These are phyloP conservation scores for Leptinotarsa peninsularis DNA, from an alignment of 2,888 invertebrate species.

Conservation along the genomic window DNA sequence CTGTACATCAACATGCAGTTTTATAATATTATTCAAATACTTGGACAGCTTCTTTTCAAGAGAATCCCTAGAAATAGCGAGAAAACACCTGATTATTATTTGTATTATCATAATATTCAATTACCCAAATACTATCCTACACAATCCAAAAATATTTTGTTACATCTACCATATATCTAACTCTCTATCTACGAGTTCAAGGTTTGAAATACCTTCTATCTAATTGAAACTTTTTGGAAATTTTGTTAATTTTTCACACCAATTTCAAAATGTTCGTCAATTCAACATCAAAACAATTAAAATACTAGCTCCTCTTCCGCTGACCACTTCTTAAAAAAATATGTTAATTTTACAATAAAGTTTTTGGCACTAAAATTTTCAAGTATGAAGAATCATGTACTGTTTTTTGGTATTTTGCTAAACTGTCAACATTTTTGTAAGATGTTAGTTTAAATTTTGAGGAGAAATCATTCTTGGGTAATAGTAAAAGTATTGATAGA, in stretches of 20 bases:
- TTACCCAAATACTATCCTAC: constrained; percentile 62
- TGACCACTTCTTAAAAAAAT: not conserved
- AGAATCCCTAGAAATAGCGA: constrained; percentile 50
- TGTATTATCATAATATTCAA: constrained; percentile 48
- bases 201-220: constrained; percentile 59
- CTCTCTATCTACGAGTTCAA: constrained; percentile 60
- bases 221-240: constrained; percentile 48
- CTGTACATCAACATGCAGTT: constrained; percentile 51
- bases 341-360: not conserved
- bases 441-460: too few relatives aligned
- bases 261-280: constrained; percentile 31
- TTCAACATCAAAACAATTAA: constrained; percentile 8
- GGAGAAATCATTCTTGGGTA: too few relatives aligned
- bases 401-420: too few relatives aligned
- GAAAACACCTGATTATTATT: constrained; percentile 59
- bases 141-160: constrained; percentile 66
- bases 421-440: too few relatives aligned
- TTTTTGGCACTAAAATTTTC: not conserved
- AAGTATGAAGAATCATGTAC: too few relatives aligned
- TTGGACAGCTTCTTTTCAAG: constrained; percentile 46
- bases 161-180: constrained; percentile 61
- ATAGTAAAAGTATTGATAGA: too few relatives aligned
- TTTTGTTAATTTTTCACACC: constrained; percentile 34
- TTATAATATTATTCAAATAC: constrained; percentile 30
- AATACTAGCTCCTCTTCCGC: not conserved